Percentiles rank a stretch among this genome's conserved stretches.
Conservation (phyloP, 2,888 invertebrate species). For the Acrocyrtus sp. region DNA sequence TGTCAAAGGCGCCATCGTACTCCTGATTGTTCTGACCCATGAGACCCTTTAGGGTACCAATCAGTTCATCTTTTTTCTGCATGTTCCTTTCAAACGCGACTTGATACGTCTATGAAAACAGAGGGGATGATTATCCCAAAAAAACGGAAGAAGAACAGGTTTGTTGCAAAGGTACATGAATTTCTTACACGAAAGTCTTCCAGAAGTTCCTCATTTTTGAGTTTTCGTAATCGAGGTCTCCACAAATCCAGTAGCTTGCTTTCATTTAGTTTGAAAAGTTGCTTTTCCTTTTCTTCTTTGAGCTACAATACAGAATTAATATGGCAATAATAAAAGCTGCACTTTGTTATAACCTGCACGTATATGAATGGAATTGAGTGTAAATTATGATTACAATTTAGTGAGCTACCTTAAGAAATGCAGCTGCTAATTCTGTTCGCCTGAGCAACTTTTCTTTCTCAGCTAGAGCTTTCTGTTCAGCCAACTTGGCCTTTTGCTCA, state of each 20-base stretch:
- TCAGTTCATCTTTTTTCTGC: constrained; percentile 59
- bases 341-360: background rate
- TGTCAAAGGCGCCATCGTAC: constrained; percentile 60
- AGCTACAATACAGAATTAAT: constrained; percentile 41
- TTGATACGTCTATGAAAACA: constrained; percentile 49
- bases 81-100: constrained; percentile 60
- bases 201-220: constrained; percentile 60
- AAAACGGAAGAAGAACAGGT: background rate
- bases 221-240: constrained; percentile 60
- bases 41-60: constrained; percentile 56
- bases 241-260: constrained; percentile 62
- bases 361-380: background rate
- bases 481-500: constrained; percentile 59
- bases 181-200: constrained; percentile 61
- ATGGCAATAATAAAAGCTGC: too few species aligned
- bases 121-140: background rate
- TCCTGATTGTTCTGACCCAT: constrained; percentile 58
- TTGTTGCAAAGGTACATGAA: background rate
- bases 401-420: constrained; percentile 57
- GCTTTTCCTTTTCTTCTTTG: constrained; percentile 62
- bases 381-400: background rate
- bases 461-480: constrained; percentile 61
- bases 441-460: constrained; percentile 61
- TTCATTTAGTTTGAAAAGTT: constrained; percentile 58
- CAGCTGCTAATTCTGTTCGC: constrained; percentile 57